phyloP scores from a whole-genome alignment of 2,797 vertebrate genomes.

The Gastrophryne carolinensis region DNA sequence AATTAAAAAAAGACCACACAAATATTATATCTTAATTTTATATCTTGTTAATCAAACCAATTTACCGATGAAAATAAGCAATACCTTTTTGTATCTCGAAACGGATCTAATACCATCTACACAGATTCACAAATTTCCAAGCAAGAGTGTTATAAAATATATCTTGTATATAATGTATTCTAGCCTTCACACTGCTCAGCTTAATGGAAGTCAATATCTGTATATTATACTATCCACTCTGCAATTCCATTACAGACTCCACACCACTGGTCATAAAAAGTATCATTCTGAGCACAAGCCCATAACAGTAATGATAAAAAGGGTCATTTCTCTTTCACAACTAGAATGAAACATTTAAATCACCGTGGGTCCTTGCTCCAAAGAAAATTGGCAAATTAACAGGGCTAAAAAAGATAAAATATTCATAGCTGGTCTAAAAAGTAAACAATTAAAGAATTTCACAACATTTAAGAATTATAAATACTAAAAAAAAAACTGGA shows the following conservation, averaged over 20 bases:
- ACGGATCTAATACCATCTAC: slow-evolving; percentile 19
- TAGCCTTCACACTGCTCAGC: slow-evolving; percentile 56
- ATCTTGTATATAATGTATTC: slow-evolving; percentile 58
- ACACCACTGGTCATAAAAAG: slow-evolving; percentile 62
- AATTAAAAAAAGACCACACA: too few relatives aligned
- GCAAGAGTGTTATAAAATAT: slow-evolving; percentile 53
- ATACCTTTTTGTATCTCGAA: slow-evolving; percentile 9
- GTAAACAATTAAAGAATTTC: slow-evolving; percentile 71
- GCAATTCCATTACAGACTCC: slow-evolving; percentile 67
- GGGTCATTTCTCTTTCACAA: slow-evolving; percentile 63
- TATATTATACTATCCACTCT: slow-evolving; percentile 64
- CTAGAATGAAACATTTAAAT: slow-evolving; percentile 72
- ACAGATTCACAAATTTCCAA: slow-evolving; percentile 41
- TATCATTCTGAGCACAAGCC: slow-evolving; percentile 60
- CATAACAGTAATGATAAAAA: slow-evolving; percentile 64
- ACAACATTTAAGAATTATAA: slow-evolving; percentile 57
- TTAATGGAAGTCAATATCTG: slow-evolving; percentile 67
- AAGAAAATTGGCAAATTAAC: slow-evolving; percentile 74
- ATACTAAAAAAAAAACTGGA: slow-evolving; percentile 47
- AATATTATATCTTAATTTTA: too few relatives aligned
- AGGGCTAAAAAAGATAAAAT: slow-evolving; percentile 66
- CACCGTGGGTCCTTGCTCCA: slow-evolving; percentile 65
- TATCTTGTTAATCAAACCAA: slow-evolving; percentile 3
- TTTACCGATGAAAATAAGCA: not conserved
- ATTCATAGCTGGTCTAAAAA: slow-evolving; percentile 66